Base-by-base conservation (phyloP, 2,888 invertebrate species). In the Empis livida region DNA sequence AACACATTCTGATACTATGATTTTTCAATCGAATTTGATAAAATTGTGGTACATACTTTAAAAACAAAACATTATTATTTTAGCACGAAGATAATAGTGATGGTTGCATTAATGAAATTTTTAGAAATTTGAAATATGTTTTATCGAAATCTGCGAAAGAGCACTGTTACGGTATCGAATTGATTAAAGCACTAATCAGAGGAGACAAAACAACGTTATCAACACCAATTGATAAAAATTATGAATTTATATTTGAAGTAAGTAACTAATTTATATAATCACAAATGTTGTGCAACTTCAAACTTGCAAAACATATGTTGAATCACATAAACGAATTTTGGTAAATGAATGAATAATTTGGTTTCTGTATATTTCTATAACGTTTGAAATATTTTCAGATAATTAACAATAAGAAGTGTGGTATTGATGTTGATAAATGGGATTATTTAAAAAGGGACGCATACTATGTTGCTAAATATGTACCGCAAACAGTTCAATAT, bases 351-450 rank as follows among this genome's bases (percentile, higher is more conserved):
- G n/a, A n/a, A n/a, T n/a, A n/a, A n/a, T n/a, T n/a, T n/a, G n/a
- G n/a, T 20, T 20, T 20, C 20, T 20, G 3, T 20, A 5, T 5
- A 5, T 20, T 20, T 5, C 5, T 20, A 5, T 20, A 20, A 20
- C 5, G 20, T 49, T 52, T 49, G 23, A 54, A 5, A 39, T 17
- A 6, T 39, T 11, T 42, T 13, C 40, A 77, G 73, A 74, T 82
- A 52, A 73, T 80, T 1, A 70, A 74, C 42, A 80, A 81, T 60
- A 71, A 72, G 50, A 61, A 67, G 32, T 76, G 73, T 52, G 75
- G 74, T 10, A 66, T 80, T 15, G 80, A 81, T 61, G 80, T 81
- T 1, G 81, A 82, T 59, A 79, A 80, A 59, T 78, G 77, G 73
- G 82, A 83, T 56, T 82, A 83, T 57, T 65, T 83, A 42, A 63